phyloP scores from a whole-genome alignment of 2,113 vertebrate species.

The Eublepharis macularius region DNA sequence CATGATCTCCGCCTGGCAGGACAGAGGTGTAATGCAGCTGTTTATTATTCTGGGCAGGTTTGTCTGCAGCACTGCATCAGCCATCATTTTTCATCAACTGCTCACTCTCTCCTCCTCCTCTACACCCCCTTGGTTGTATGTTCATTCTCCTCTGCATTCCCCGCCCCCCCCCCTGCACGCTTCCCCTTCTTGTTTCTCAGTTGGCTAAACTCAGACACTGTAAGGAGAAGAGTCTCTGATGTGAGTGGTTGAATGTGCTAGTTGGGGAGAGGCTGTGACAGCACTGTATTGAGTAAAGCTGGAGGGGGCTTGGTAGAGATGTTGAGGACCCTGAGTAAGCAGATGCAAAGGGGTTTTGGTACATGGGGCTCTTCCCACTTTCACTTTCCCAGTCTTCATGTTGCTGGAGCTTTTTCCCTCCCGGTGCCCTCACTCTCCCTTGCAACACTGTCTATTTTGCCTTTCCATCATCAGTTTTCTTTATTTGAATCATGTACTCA shows the following conservation, averaged over 20 bases:
- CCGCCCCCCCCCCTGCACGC: neutral
- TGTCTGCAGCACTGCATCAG: slow-evolving; percentile 55
- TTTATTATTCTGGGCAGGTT: slow-evolving; percentile 74
- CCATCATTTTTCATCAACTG: slow-evolving; percentile 38
- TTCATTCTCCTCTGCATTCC: neutral
- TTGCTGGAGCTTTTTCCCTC: neutral
- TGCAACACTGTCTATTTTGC: too few relatives aligned
- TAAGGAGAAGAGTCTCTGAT: neutral
- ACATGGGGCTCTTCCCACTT: neutral
- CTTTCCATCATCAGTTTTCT: neutral
- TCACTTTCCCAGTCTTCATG: neutral
- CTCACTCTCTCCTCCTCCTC: slow-evolving; percentile 19
- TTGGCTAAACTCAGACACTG: slow-evolving; percentile 20
- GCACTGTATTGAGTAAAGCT: neutral
- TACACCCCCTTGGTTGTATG: neutral
- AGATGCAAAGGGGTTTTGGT: neutral
- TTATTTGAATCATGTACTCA: neutral
- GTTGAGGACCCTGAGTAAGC: neutral
- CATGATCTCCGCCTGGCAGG: slow-evolving; percentile 25
- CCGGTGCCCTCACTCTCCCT: neutral
- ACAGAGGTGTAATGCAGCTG: slow-evolving; percentile 15
- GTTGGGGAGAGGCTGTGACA: neutral
- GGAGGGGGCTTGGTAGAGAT: neutral
- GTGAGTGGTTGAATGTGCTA: neutral
- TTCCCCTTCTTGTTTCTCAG: neutral